phyloP scores from a whole-genome alignment of 2,888 invertebrate genomes.

The Crioceris asparagi region DNA sequence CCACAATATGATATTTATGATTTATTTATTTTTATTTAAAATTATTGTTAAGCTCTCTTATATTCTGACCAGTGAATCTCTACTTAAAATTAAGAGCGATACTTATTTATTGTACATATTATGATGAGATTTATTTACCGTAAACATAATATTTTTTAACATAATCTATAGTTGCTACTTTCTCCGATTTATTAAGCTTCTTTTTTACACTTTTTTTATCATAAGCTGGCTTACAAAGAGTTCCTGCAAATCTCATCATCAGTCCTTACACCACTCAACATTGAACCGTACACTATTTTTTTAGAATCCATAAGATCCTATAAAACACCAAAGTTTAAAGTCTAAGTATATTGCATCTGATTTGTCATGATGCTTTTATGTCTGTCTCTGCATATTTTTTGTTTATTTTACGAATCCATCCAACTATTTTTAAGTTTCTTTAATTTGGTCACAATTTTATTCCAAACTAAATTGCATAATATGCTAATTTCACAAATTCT shows the following conservation, averaged over 20 bases:
- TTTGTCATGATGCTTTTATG: too few species aligned
- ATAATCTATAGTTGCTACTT: conserved; percentile 19
- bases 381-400: too few species aligned
- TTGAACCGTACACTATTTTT: too few species aligned
- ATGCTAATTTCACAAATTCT: too few species aligned
- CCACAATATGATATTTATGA: conserved; percentile 13
- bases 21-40: conserved; percentile 17
- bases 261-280: too few species aligned
- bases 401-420: too few species aligned
- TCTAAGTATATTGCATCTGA: too few species aligned
- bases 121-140: conserved; percentile 7
- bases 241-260: background rate
- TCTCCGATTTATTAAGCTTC: conserved; percentile 18
- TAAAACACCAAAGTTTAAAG: too few species aligned
- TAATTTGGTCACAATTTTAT: too few species aligned
- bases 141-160: conserved; percentile 9
- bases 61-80: conserved; percentile 6
- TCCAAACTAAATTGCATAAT: too few species aligned
- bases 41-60: conserved; percentile 17
- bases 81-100: background rate
- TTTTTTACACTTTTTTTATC: conserved; percentile 15
- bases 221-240: conserved; percentile 9
- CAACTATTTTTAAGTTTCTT: too few species aligned
- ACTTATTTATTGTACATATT: conserved; percentile 11
- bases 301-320: too few species aligned